Evolutionary conservation across 2,888 invertebrate genomes (phyloP).

Genomic region (Microctonus aethiopoides): DNA sequence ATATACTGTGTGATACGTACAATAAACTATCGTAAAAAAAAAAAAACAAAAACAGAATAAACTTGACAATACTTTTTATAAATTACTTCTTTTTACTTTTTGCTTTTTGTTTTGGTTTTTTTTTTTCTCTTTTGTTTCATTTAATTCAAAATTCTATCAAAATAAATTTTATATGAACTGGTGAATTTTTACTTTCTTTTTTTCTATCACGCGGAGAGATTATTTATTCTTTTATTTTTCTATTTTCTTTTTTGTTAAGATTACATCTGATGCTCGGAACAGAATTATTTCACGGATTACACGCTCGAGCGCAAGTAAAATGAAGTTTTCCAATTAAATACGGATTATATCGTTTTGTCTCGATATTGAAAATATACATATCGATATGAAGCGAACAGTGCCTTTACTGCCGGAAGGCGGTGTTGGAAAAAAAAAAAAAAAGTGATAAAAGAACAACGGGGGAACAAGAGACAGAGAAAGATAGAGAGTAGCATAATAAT

Average conservation of each 20-base stretch:
- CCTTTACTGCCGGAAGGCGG: conserved; percentile 21
- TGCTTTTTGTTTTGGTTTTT: no score
- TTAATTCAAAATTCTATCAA: neutral
- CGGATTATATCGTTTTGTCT: conserved; percentile 65
- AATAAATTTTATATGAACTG: no score
- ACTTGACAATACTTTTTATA: conserved; percentile 15
- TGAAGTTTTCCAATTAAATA: conserved; percentile 66
- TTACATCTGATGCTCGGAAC: conserved; percentile 16
- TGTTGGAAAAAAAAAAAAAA: conserved; percentile 2
- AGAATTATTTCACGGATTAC: conserved; percentile 28
- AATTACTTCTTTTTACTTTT: conserved; percentile 9
- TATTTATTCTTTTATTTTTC: neutral
- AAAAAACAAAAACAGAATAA: neutral
- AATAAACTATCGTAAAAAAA: neutral
- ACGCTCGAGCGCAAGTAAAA: conserved; percentile 38
- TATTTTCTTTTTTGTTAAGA: neutral
- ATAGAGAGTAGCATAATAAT: conserved; percentile 40
- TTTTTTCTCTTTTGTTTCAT: neutral
- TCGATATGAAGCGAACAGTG: conserved; percentile 51
- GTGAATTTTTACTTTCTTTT: neutral
- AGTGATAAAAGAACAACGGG: neutral
- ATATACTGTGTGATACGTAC: neutral
- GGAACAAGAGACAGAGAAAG: neutral
- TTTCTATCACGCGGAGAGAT: neutral
- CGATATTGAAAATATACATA: conserved; percentile 55